phyloP scores from a whole-genome alignment of 2,113 vertebrate genomes.

The Mustela nigripes region DNA sequence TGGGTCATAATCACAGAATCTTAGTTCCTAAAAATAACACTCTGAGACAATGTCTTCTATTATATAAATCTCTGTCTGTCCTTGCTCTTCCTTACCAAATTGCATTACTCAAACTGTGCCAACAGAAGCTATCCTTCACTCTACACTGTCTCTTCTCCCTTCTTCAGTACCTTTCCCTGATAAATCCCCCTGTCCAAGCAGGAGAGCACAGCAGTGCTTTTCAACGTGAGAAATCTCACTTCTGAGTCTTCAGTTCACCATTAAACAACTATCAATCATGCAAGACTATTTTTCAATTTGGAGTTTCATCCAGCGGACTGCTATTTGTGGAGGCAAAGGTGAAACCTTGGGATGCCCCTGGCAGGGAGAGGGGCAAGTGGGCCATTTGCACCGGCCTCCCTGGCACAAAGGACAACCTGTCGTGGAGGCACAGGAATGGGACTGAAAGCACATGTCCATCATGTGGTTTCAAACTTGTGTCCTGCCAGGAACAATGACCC shows the following conservation, averaged over 20 bases:
- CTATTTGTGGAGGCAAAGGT: not conserved
- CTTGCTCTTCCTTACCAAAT: not conserved
- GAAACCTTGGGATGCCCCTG: not conserved
- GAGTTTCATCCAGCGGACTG: not conserved
- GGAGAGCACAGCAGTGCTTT: not conserved
- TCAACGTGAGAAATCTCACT: not conserved
- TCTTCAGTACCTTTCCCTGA: not conserved
- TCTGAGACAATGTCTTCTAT: not conserved
- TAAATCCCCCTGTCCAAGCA: not conserved
- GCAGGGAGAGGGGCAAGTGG: fast-evolving
- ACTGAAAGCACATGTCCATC: not conserved
- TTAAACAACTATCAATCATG: not conserved
- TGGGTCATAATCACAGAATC: not conserved
- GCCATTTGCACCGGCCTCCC: not conserved
- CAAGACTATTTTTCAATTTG: not conserved
- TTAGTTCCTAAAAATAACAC: slow-evolving; percentile 28
- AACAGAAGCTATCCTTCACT: not conserved
- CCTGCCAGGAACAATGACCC: not conserved
- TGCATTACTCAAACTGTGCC: not conserved
- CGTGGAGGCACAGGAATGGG: not conserved
- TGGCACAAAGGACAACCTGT: not conserved
- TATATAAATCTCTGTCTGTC: not conserved
- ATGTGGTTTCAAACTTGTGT: not conserved
- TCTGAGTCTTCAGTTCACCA: not conserved
- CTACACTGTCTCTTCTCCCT: not conserved